phyloP scores from a whole-genome alignment of 2,113 vertebrate species.

The Grammomys surdaster region DNA sequence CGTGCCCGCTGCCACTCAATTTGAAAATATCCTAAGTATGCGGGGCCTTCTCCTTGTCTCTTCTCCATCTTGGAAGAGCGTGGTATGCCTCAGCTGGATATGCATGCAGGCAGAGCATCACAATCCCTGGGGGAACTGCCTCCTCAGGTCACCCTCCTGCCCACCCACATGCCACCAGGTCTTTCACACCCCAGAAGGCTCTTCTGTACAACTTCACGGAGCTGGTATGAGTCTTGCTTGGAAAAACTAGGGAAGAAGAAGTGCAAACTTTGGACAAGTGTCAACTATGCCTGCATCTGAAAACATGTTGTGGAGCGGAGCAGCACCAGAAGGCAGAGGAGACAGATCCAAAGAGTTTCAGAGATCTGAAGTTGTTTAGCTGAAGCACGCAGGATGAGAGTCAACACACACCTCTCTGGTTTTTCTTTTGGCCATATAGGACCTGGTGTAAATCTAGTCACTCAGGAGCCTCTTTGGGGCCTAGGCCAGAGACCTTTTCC shows the following conservation, averaged over 20 bases:
- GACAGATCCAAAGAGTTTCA: neutral
- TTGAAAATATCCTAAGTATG: constrained; percentile 64
- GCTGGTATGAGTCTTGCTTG: fast-evolving
- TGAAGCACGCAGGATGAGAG: neutral
- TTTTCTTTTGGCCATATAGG: neutral
- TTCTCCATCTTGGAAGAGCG: neutral
- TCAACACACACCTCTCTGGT: neutral
- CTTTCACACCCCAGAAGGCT: neutral
- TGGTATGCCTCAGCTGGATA: neutral
- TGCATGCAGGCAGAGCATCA: neutral
- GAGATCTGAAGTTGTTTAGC: neutral
- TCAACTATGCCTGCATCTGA: neutral
- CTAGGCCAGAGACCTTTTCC: neutral
- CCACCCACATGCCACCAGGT: fast-evolving
- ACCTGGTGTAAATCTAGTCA: neutral
- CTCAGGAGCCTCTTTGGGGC: neutral
- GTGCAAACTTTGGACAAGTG: neutral
- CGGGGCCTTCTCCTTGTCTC: constrained; percentile 32
- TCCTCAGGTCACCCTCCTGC: fast-evolving
- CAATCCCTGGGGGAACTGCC: fast-evolving
- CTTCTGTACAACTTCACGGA: neutral
- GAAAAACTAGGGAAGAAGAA: neutral
- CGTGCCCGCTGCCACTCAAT: constrained; percentile 70
- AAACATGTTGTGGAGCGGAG: constrained; percentile 54
- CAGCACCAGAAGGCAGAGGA: neutral